Evolutionary conservation across 2,888 invertebrate genomes (phyloP), one percentile per base, ranked within the genome.

Genomic region (Aphodius granarius): DNA sequence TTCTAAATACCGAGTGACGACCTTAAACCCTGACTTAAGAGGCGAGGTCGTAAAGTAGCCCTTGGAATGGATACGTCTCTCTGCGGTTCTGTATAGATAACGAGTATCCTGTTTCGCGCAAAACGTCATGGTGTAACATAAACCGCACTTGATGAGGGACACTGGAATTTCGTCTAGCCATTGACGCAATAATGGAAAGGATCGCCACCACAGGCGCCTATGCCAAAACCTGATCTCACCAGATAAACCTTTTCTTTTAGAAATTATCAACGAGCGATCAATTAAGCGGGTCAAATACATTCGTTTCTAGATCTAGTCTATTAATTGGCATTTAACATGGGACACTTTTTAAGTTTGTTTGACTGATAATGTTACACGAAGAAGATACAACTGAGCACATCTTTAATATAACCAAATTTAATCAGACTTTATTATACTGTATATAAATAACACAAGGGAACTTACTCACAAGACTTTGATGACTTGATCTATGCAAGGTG

Each of bases 41-140:
- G 20, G 22, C 68, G 16, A 22, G 22, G 22, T 21, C 21, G 22
- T 20, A 68, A n/a, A 21, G 20, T 66, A 18, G 19, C 66, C 15
- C n/a, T 21, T 68, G 15, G 20, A 68, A 68, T 21, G 68, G 21
- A 22, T 22, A 21, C n/a, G 68, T 20, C n/a, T 20, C 19, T n/a
- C 66, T 64, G 22, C 64, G 13, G 63, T 21, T 62, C 72, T 18
- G 19, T 66, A 20, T 66, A 75, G 75, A 75, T 75, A 75, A 75
- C 75, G 64, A 21, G 63, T 72, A 75, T 75, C 75, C 63, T 62
- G 68, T 72, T 72, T 76, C 76, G 70, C 74, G 72, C 71, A 74
- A 68, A 76, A 74, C 74, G 76, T 76, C 76, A 76, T 19, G 19
- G 72, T 23, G 73, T 68, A 72, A 72, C 74, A 68, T 20, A 66